A percentile compares a stretch with the other conserved stretches of the same genome.
Conservation (phyloP, 1,140 invertebrate genomes). For the Lucilia sericata region DNA sequence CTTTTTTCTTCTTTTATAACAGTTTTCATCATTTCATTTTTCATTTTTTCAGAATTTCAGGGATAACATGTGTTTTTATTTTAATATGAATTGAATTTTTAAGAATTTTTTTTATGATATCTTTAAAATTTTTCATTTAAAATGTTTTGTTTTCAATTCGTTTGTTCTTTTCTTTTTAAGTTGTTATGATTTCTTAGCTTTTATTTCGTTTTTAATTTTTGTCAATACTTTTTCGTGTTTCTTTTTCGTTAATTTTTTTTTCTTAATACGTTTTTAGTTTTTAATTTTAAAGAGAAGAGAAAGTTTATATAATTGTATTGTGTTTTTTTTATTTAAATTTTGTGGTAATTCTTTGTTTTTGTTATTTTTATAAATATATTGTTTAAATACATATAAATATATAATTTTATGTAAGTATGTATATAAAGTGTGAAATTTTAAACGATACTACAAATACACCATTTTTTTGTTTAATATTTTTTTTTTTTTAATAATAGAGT, state of each 20-base stretch:
- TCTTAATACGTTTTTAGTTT: neutral
- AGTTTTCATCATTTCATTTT: too few relatives aligned
- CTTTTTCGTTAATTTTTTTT: neutral
- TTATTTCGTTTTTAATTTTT: too few relatives aligned
- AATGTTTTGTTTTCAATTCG: too few relatives aligned
- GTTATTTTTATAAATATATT: slow-evolving; percentile 30
- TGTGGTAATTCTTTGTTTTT: neutral
- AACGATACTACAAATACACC: slow-evolving; percentile 33
- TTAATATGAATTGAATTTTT: too few relatives aligned
- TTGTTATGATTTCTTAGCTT: too few relatives aligned
- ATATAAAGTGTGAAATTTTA: neutral
- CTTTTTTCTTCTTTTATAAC: too few relatives aligned
- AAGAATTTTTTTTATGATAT: too few relatives aligned
- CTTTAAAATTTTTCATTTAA: too few relatives aligned
- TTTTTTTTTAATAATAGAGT: neutral
- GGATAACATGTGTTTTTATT: too few relatives aligned
- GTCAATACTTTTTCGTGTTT: neutral
- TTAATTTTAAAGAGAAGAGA: slow-evolving; percentile 41
- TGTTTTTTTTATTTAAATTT: slow-evolving; percentile 22
- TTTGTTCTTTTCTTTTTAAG: too few relatives aligned
- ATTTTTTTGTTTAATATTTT: neutral
- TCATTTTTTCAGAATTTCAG: too few relatives aligned
- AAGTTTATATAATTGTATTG: slow-evolving; percentile 18
- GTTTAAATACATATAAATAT: slow-evolving; percentile 5
- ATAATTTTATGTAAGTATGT: neutral